Conservation (phyloP, 2,113 vertebrate genomes). For the Thunnus maccoyii region DNA sequence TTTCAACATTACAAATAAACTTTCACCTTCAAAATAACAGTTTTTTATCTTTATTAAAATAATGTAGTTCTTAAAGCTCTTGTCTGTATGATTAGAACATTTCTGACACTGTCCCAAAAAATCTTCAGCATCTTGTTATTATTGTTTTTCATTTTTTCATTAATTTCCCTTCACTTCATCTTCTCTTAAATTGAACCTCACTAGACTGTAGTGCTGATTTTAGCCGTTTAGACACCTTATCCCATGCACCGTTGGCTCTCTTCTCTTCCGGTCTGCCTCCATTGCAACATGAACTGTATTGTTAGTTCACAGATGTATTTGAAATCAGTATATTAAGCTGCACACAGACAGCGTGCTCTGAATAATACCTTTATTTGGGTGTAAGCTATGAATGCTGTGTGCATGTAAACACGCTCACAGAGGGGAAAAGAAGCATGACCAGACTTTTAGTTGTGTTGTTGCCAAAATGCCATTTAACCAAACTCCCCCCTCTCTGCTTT, state of each 20-base stretch:
- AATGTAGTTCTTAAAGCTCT: no score
- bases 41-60: no score
- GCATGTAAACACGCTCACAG: slow-evolving; percentile 62
- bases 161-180: neutral
- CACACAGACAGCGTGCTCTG: slow-evolving; percentile 43
- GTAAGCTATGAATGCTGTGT: slow-evolving; percentile 39
- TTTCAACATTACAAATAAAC: no score
- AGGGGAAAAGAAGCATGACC: slow-evolving; percentile 27
- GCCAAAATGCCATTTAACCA: slow-evolving; percentile 78
- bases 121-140: neutral
- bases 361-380: slow-evolving; percentile 37
- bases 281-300: neutral
- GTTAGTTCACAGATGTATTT: neutral
- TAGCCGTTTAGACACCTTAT: neutral
- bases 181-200: neutral
- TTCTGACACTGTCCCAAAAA: neutral
- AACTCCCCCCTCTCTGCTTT: slow-evolving; percentile 61
- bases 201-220: neutral
- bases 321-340: slow-evolving; percentile 38
- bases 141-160: neutral
- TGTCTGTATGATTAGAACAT: neutral
- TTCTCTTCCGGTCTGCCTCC: neutral
- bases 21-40: no score
- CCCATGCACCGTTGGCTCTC: slow-evolving; percentile 11
- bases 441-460: neutral